Conservation (phyloP, 2,113 vertebrate genomes). For the Ptyas mucosa region DNA sequence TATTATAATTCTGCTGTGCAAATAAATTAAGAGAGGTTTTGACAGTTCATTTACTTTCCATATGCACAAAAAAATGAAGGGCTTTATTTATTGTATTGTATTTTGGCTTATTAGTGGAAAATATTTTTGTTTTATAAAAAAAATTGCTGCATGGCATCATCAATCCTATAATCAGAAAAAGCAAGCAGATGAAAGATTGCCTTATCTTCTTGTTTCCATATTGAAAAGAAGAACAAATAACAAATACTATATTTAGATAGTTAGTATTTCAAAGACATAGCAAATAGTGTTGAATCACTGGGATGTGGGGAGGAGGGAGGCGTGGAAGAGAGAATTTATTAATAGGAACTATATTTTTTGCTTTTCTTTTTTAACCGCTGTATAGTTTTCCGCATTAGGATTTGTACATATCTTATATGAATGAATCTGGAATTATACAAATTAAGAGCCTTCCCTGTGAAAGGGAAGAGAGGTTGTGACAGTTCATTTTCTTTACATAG, state of each 20-base stretch:
- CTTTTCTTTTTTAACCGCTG: background rate
- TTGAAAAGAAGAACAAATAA: conserved; percentile 39
- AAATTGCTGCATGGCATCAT: conserved; percentile 23
- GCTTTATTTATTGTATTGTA: conserved; percentile 41
- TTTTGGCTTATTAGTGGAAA: conserved; percentile 39
- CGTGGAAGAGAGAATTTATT: background rate
- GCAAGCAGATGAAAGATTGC: conserved; percentile 26
- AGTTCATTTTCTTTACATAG: background rate
- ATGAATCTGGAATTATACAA: background rate
- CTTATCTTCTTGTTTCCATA: conserved; percentile 40
- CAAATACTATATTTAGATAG: conserved; percentile 33
- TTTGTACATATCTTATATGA: background rate
- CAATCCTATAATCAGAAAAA: conserved; percentile 35
- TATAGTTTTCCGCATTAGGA: background rate
- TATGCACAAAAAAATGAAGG: conserved; percentile 38
- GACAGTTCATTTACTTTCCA: conserved; percentile 49
- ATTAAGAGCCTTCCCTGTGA: background rate
- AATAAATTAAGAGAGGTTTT: conserved; percentile 63
- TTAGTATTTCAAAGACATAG: conserved; percentile 14
- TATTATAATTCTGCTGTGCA: conserved; percentile 65
- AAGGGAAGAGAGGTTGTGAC: background rate
- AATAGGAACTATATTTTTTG: conserved; percentile 25
- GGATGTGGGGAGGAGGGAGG: background rate
- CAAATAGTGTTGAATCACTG: conserved; percentile 29
- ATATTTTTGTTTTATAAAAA: conserved; percentile 26